phyloP scores from a whole-genome alignment of 1,140 invertebrate species.

The Mylabris phalerata region DNA sequence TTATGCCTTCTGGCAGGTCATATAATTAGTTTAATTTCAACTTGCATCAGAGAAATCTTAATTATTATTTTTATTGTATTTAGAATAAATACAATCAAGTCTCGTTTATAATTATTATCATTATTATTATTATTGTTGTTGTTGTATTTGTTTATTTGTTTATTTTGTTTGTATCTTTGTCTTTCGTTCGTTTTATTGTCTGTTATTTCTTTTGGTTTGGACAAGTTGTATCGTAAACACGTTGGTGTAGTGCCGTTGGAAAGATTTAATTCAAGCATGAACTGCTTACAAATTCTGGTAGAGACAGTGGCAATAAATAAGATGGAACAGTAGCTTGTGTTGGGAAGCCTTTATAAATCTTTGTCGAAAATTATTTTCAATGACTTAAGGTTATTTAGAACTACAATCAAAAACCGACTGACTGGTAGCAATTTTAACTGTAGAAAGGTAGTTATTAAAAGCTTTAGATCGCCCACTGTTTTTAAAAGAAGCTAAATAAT shows the following conservation, averaged over 20 bases:
- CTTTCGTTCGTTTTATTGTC: too few species aligned
- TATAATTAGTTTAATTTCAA: too few species aligned
- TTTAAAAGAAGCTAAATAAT: slow-evolving; percentile 21
- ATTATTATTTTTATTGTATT: too few species aligned
- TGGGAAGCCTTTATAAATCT: slow-evolving; percentile 10
- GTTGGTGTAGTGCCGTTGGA: too few species aligned
- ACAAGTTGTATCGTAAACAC: too few species aligned
- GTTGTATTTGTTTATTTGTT: too few species aligned
- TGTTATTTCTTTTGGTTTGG: too few species aligned
- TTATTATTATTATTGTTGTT: too few species aligned
- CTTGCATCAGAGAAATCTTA: too few species aligned
- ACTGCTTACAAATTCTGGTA: slow-evolving; percentile 9
- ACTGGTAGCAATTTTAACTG: slow-evolving; percentile 21
- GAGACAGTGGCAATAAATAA: slow-evolving; percentile 9
- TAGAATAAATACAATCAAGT: too few species aligned
- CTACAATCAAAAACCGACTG: slow-evolving; percentile 4
- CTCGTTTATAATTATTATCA: too few species aligned
- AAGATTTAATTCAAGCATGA: not conserved
- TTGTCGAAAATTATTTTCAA: slow-evolving; percentile 7
- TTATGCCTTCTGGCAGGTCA: not conserved
- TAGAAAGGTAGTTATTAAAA: slow-evolving; percentile 26
- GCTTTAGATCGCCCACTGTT: slow-evolving; percentile 28
- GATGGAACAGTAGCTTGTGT: slow-evolving; percentile 5
- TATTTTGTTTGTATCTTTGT: too few species aligned
- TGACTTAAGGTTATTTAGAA: slow-evolving; percentile 12